phyloP scores from a whole-genome alignment of 1,140 invertebrate species.

The Ips nitidus region DNA sequence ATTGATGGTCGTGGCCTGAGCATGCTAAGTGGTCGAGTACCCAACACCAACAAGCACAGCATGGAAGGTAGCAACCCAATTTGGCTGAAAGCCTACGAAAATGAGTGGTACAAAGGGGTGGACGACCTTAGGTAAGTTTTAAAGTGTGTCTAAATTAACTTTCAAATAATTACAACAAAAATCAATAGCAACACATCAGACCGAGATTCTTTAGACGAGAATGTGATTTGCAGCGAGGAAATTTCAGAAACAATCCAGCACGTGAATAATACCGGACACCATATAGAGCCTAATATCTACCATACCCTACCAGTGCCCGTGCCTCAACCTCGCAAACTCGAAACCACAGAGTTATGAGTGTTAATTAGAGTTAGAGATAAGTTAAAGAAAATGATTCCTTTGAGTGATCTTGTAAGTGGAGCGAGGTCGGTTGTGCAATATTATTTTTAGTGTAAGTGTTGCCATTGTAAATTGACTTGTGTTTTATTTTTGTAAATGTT shows the following conservation, averaged over 20 bases:
- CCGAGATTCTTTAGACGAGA: constrained; percentile 85
- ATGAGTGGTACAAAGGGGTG: constrained; percentile 91
- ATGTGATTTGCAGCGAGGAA: constrained; percentile 69
- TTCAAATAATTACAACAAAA: too few relatives aligned
- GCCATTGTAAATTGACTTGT: too few relatives aligned
- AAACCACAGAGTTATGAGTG: constrained; percentile 76
- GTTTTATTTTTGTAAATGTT: too few relatives aligned
- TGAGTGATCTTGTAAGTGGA: too few relatives aligned
- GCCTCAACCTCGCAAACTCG: constrained; percentile 73
- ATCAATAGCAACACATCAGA: constrained; percentile 67
- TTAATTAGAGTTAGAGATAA: not conserved
- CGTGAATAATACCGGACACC: constrained; percentile 10
- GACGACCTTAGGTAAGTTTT: constrained; percentile 69
- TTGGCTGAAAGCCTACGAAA: constrained; percentile 92
- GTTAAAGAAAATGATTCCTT: not conserved
- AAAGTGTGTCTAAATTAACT: too few relatives aligned
- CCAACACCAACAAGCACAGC: constrained; percentile 93
- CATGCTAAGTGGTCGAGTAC: constrained; percentile 72
- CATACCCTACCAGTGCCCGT: constrained; percentile 66
- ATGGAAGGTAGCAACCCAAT: constrained; percentile 93
- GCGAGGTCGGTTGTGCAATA: not conserved
- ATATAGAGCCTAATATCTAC: constrained; percentile 55
- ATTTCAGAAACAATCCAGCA: constrained; percentile 48
- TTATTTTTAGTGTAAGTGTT: not conserved
- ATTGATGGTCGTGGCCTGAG: constrained; percentile 69